Conservation (phyloP, 2,113 vertebrate genomes). For the Danionella cerebrum region DNA sequence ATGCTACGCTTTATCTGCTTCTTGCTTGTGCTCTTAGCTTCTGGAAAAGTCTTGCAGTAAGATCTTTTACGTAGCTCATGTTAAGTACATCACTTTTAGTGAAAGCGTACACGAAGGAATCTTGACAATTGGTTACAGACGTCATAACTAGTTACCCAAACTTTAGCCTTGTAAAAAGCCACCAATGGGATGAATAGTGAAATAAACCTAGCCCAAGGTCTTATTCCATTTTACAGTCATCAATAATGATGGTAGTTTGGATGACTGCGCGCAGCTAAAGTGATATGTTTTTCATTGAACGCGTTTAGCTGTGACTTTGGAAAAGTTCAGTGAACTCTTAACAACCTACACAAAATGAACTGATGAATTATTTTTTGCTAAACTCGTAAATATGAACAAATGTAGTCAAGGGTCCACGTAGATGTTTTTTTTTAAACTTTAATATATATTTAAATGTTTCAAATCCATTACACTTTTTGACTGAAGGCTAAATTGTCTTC, state of each 20-base stretch:
- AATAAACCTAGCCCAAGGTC: neutral
- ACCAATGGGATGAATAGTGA: neutral
- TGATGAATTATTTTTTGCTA: too few species aligned
- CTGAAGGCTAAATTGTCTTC: too few species aligned
- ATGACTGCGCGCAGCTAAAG: neutral
- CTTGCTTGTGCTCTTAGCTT: neutral
- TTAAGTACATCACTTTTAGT: too few species aligned
- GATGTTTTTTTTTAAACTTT: too few species aligned
- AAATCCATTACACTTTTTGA: too few species aligned
- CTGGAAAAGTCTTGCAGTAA: neutral
- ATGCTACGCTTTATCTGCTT: too few species aligned
- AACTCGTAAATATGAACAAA: too few species aligned
- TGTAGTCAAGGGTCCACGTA: too few species aligned
- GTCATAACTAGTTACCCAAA: neutral
- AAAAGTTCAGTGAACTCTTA: too few species aligned
- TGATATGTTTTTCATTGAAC: neutral
- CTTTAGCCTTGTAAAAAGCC: neutral
- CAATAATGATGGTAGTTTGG: neutral
- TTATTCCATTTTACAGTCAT: constrained; percentile 6
- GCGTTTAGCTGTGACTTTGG: neutral
- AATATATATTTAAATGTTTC: too few species aligned
- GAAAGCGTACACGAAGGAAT: neutral
- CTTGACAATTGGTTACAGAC: neutral
- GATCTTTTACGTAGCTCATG: too few species aligned
- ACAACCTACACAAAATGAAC: too few species aligned